Base-by-base conservation (phyloP, 2,797 vertebrate species). In the Cryptoblepharus egeriae region DNA sequence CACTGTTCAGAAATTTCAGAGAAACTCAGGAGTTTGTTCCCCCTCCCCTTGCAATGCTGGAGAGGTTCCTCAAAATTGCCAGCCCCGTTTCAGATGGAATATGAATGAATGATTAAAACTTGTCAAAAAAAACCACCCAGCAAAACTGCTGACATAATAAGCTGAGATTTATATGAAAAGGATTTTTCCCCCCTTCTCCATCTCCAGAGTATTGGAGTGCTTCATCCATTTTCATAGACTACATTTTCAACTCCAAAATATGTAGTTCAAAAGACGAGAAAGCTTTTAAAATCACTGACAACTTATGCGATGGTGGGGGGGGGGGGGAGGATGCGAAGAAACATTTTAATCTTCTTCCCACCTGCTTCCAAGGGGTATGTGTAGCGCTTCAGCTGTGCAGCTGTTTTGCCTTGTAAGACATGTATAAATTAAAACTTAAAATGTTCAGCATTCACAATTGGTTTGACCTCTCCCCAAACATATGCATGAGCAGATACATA, bases 101-200 rank as follows among this genome's bases (percentile, higher is more conserved):
- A 82, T 3, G 52, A 69, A 80, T 86, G 91, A 89, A 83, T 75
- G 0, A 92, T 90, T 88, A 91, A 81, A 89, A 90, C 16, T 77
- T 83, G 42, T 30, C 15, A 69, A 88, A 87, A 80, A 49, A 49
- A 49, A 49, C 9, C 9, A 49, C 9, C 9, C 90, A 58, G 28
- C 67, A 70, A 89, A 95, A 82, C 28, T 90, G 77, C 92, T 92
- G 88, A 91, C 77, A 88, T 88, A 90, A 92, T 91, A 91, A 91
- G 78, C 74, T 84, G 77, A 0, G 0, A 88, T 88, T 92, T 88
- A 89, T 86, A 86, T 86, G 55, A 83, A 93, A 94, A 92, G 69
- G 70, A 86, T 80, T 42, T 2, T 49, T 68, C 26, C n/a, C 24
- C 45, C 80, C n/a, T n/a, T 26, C 30, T 68, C 8, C 79, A 83